Conservation (phyloP, 2,113 vertebrate species). For the Pelobates fuscus region DNA sequence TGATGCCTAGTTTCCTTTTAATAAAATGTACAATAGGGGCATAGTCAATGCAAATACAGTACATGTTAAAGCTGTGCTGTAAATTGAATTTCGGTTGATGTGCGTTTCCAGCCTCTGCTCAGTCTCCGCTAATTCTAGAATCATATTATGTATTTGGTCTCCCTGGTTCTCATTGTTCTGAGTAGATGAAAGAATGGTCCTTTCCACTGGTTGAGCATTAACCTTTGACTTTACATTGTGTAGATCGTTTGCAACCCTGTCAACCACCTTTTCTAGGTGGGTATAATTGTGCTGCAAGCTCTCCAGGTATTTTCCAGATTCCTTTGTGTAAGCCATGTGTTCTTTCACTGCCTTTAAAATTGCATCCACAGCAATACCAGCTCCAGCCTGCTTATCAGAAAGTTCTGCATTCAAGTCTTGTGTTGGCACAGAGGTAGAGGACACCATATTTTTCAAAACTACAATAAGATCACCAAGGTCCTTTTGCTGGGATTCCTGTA, state of each 20-base stretch:
- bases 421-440: constrained; percentile 40
- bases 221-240: constrained; percentile 64
- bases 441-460: constrained; percentile 71
- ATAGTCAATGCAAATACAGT: constrained; percentile 73
- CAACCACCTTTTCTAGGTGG: constrained; percentile 66
- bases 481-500: constrained; percentile 80
- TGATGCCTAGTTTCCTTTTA: constrained; percentile 71
- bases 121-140: constrained; percentile 71
- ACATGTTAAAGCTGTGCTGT: constrained; percentile 77
- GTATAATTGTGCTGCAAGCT: constrained; percentile 69
- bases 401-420: constrained; percentile 51
- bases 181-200: constrained; percentile 37
- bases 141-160: constrained; percentile 57
- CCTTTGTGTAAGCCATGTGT: constrained; percentile 71
- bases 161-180: constrained; percentile 58
- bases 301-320: constrained; percentile 66
- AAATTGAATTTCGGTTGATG: constrained; percentile 77
- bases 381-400: constrained; percentile 1
- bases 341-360: constrained; percentile 71
- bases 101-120: constrained; percentile 76
- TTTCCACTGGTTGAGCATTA: constrained; percentile 53
- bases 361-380: constrained; percentile 59
- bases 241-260: constrained; percentile 62
- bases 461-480: constrained; percentile 77
- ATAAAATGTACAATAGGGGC: constrained; percentile 82